These are phyloP conservation scores for Leptoteleia sp. DNA, from an alignment of 1,140 invertebrate species.

Conservation along the genomic window DNA sequence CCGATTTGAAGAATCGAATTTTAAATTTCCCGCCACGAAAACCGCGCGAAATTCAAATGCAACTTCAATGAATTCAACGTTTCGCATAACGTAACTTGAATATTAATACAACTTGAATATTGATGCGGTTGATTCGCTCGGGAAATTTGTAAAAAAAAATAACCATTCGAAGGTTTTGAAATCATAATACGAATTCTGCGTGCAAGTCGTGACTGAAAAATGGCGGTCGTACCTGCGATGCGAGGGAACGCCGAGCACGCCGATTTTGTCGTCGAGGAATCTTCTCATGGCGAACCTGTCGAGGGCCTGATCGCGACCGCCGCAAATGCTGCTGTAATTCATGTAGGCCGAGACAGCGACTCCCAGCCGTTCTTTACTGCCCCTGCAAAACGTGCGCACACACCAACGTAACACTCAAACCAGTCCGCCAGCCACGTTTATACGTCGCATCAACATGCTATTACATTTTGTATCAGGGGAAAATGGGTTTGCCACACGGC, in stretches of 20 bases:
- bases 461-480: constrained; percentile 47
- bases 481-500: constrained; percentile 23
- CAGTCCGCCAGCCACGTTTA: constrained; percentile 3
- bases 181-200: constrained; percentile 14
- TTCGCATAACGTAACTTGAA: not conserved
- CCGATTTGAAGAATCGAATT: no score
- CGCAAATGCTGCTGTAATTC: constrained; percentile 96
- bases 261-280: constrained; percentile 93
- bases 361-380: constrained; percentile 89
- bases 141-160: no score
- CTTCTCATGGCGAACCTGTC: constrained; percentile 95
- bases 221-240: constrained; percentile 87
- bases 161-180: no score
- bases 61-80: no score
- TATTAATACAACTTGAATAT: no score
- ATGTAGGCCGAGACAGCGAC: constrained; percentile 95
- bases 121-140: no score
- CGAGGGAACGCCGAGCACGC: constrained; percentile 90
- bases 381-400: constrained; percentile 78
- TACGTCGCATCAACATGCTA: constrained; percentile 43
- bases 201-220: constrained; percentile 39
- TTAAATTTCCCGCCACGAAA: no score
- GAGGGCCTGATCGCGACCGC: constrained; percentile 92
- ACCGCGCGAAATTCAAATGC: no score
- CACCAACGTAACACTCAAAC: constrained; percentile 37